phyloP scores from a whole-genome alignment of 2,888 invertebrate genomes.

The Scaptomyza polygonia region DNA sequence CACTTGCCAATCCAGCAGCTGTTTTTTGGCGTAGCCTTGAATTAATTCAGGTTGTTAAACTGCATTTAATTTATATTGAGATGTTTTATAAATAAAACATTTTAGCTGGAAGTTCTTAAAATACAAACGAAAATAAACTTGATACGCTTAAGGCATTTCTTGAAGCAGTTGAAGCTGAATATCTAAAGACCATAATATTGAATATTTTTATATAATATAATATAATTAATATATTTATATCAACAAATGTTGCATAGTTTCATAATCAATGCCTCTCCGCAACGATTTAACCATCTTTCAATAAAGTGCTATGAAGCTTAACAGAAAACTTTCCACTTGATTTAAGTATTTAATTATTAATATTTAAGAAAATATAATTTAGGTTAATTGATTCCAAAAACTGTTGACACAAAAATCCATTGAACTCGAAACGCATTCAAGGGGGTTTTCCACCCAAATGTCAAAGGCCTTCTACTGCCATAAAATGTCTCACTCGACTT shows the following conservation, averaged over 20 bases:
- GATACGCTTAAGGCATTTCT: not conserved
- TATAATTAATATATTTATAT: no score
- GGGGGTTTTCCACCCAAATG: slow-evolving; percentile 33
- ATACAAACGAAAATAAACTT: slow-evolving; percentile 3
- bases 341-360: slow-evolving; percentile 23
- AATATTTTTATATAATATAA: no score
- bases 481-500: slow-evolving; percentile 22
- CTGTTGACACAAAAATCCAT: slow-evolving; percentile 74
- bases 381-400: slow-evolving; percentile 56
- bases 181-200: no score
- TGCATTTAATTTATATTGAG: slow-evolving; percentile 6
- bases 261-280: no score
- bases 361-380: slow-evolving; percentile 5
- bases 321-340: slow-evolving; percentile 48
- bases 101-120: not conserved
- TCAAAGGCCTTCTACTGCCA: slow-evolving; percentile 59
- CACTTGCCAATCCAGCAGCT: slow-evolving; percentile 2
- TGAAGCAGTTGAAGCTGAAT: not conserved
- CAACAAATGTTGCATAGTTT: no score
- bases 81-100: slow-evolving; percentile 3
- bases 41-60: slow-evolving; percentile 8
- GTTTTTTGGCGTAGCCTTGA: slow-evolving; percentile 7
- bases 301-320: no score
- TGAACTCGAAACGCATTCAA: slow-evolving; percentile 62
- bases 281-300: no score